Conservation (phyloP, 2,888 invertebrate genomes). For the Esperia sulphurella region DNA sequence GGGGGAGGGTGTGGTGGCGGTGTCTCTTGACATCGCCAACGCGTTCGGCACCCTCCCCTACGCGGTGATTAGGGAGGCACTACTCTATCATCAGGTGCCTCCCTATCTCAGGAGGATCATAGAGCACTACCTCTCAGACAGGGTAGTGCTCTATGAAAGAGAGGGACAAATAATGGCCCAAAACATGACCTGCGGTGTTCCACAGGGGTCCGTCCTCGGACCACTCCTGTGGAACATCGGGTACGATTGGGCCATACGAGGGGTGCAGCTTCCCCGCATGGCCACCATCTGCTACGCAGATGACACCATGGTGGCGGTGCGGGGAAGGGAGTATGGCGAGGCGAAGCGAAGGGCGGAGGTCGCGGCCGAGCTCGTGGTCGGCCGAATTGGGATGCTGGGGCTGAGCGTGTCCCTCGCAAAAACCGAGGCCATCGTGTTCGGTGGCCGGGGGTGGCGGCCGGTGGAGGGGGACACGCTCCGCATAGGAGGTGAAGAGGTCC, state of each 20-base stretch:
- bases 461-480: background rate
- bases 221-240: conserved; percentile 21
- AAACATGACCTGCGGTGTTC: conserved; percentile 12
- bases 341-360: no score
- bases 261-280: no score
- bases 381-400: background rate
- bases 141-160: background rate
- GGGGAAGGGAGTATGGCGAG: no score
- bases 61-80: background rate
- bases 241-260: conserved; percentile 2
- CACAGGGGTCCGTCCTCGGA: conserved; percentile 17
- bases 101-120: background rate
- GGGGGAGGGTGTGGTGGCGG: background rate
- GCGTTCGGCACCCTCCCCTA: background rate
- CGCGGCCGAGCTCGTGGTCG: no score
- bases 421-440: background rate
- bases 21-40: background rate
- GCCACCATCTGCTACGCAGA: no score
- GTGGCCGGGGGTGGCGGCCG: background rate
- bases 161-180: no score
- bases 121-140: background rate
- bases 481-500: background rate
- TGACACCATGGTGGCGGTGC: no score
- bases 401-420: background rate
- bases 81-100: background rate